A percentile compares a stretch with the other conserved stretches of the same genome.
Evolutionary conservation across 2,113 vertebrate genomes (phyloP).

Genomic region (Anas platyrhynchos): DNA sequence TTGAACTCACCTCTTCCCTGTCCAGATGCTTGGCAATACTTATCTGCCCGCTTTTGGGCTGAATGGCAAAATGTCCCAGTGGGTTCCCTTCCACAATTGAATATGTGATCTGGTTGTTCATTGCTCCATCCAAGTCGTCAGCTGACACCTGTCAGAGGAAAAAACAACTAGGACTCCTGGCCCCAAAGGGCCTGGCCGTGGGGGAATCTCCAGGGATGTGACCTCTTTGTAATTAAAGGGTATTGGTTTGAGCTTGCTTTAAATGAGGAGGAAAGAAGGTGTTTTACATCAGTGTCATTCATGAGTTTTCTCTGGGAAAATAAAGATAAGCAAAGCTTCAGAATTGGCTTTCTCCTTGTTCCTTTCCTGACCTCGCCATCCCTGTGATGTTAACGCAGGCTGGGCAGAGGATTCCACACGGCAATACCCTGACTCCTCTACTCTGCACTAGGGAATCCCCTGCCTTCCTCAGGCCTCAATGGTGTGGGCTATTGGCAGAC

Average conservation of each 20-base stretch:
- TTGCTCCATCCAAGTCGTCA: constrained; percentile 86
- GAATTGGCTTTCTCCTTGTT: not conserved
- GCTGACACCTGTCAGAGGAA: constrained; percentile 84
- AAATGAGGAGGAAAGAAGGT: not conserved
- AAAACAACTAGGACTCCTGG: not conserved
- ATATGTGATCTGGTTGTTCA: constrained; percentile 89
- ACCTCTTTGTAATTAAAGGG: not conserved
- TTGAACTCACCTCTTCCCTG: constrained; percentile 89
- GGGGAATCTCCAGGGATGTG: not conserved
- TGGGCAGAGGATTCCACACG: not conserved
- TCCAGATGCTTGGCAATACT: constrained; percentile 85
- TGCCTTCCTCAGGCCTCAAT: not conserved
- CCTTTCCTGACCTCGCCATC: not conserved
- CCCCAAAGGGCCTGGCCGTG: not conserved
- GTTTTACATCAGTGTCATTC: not conserved
- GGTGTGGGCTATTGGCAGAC: not conserved
- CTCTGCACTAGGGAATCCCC: not conserved
- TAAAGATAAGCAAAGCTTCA: not conserved
- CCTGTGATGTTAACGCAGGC: not conserved
- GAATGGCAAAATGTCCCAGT: constrained; percentile 85
- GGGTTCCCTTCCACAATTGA: constrained; percentile 88
- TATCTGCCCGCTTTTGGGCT: constrained; percentile 86
- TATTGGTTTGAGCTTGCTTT: not conserved
- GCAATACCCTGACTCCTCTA: not conserved
- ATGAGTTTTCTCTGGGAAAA: not conserved